phyloP scores from a whole-genome alignment of 2,113 vertebrate species.

The Cygnus buccinator region DNA sequence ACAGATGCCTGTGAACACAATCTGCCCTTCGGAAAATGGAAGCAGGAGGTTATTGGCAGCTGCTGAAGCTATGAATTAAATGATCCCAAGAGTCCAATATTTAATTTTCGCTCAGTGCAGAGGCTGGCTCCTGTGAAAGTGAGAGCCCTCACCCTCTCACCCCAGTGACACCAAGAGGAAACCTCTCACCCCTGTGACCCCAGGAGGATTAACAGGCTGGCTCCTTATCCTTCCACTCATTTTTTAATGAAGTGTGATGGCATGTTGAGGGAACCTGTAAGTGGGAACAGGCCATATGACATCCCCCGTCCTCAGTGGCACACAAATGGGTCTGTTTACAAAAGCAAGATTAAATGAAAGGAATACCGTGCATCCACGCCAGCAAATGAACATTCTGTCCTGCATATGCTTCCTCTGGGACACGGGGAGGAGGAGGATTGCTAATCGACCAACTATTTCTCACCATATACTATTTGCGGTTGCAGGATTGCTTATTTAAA shows the following conservation, averaged over 20 bases:
- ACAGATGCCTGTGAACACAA: neutral
- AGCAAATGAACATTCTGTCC: neutral
- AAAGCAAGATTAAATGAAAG: neutral
- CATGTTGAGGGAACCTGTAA: neutral
- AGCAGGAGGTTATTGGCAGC: neutral
- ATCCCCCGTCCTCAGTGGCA: neutral
- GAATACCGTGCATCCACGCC: neutral
- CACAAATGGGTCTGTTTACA: neutral
- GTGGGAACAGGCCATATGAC: neutral
- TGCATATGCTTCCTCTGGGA: neutral
- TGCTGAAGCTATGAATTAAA: neutral
- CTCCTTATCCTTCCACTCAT: neutral
- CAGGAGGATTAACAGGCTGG: neutral
- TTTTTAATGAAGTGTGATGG: neutral
- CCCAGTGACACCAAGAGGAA: neutral
- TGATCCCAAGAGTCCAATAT: neutral
- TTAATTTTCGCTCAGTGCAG: neutral
- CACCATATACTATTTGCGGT: neutral
- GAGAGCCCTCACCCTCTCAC: neutral
- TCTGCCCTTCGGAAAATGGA: neutral
- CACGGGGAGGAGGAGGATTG: neutral
- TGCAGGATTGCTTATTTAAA: neutral
- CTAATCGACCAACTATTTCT: neutral
- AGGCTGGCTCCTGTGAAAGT: neutral
- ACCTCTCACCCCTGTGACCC: neutral